Evolutionary conservation across 2,888 invertebrate genomes (phyloP).

Genomic region (Diabrotica balteata): DNA sequence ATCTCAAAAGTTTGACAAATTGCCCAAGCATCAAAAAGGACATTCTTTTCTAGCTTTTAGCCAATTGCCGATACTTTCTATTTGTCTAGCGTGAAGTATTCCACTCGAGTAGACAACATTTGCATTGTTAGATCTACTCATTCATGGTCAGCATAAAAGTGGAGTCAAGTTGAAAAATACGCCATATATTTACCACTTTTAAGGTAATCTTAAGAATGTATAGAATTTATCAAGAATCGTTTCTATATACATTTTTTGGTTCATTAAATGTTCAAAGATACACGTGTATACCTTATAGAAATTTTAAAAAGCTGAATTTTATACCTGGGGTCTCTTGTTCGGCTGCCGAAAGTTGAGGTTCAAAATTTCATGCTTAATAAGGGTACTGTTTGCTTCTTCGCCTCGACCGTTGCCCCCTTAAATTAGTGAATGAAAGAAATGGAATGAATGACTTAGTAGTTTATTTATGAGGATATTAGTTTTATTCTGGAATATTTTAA

Average conservation of each 20-base stretch:
- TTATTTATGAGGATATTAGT: no score
- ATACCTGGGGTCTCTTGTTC: conserved; percentile 18
- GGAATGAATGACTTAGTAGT: not conserved
- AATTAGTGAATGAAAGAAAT: conserved; percentile 1
- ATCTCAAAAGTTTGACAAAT: conserved; percentile 6
- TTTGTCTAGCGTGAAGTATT: conserved; percentile 32
- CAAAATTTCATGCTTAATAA: conserved; percentile 5
- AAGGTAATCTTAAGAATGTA: conserved; percentile 31
- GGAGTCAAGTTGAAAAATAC: conserved; percentile 32
- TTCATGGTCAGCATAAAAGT: conserved; percentile 32
- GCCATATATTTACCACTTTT: conserved; percentile 39
- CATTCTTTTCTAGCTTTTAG: conserved; percentile 14
- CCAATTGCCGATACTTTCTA: conserved; percentile 12
- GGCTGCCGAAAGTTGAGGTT: not conserved
- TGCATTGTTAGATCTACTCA: conserved; percentile 32
- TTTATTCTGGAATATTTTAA: no score
- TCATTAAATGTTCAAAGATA: conserved; percentile 32
- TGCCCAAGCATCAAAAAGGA: conserved; percentile 13
- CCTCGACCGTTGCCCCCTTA: not conserved
- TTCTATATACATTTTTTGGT: conserved; percentile 34
- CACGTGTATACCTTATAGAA: conserved; percentile 31
- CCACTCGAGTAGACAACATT: conserved; percentile 40
- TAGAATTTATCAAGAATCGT: conserved; percentile 19
- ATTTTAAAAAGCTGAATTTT: conserved; percentile 9
- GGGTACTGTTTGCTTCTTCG: not conserved